phyloP scores from a whole-genome alignment of 2,888 invertebrate genomes.

The Philonicus albiceps region DNA sequence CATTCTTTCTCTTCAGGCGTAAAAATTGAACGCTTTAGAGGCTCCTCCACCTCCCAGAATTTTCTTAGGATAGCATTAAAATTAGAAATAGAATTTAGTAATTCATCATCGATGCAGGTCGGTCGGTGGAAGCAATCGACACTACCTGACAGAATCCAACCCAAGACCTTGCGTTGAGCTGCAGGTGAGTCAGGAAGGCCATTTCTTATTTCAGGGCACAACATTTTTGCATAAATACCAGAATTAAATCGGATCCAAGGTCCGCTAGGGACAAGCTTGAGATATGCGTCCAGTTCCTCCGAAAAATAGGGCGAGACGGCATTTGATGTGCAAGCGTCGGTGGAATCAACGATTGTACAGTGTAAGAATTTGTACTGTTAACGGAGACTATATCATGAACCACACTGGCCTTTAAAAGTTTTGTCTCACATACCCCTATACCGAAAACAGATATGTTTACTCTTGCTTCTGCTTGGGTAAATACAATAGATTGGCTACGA shows the following conservation, averaged over 20 bases:
- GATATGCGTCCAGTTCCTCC: neutral
- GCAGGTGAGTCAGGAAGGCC: neutral
- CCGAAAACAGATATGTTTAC: neutral
- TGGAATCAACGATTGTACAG: neutral
- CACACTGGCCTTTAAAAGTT: neutral
- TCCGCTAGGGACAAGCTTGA: neutral
- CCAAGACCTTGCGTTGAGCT: neutral
- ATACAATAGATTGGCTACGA: neutral
- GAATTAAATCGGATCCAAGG: neutral
- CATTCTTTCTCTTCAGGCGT: neutral
- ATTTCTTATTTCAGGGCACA: neutral
- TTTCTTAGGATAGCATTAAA: neutral
- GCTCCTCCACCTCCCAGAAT: constrained; percentile 1
- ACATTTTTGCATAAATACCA: neutral
- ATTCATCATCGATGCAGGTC: neutral
- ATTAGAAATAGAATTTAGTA: neutral
- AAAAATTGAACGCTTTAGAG: neutral
- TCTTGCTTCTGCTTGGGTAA: neutral
- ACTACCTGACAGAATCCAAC: neutral
- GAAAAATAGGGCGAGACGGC: neutral
- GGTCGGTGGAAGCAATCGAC: neutral
- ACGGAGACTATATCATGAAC: neutral
- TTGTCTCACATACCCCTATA: neutral
- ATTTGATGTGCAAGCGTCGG: neutral
- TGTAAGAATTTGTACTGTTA: neutral